Base-by-base conservation (phyloP, 1,140 invertebrate species). In the Cyphomyrmex costatus region DNA sequence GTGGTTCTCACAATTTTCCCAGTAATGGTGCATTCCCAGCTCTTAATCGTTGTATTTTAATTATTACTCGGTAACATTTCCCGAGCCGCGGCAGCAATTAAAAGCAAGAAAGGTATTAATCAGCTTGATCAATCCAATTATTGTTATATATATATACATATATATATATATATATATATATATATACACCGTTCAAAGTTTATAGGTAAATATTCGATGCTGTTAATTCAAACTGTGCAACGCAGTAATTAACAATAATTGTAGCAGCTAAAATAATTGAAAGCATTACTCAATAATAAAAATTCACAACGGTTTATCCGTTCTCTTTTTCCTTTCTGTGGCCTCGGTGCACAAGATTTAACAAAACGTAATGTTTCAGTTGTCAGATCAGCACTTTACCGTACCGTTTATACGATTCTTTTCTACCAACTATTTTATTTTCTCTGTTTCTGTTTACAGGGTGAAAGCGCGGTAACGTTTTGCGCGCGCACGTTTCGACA, bases 11-110 rank as follows among this genome's bases (percentile, higher is more conserved):
- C 80, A 73, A 27, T 61, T 65, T 74, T 56, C 30, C 30, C 88
- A 53, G 73, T 86, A 84, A 90, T 82, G 79, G 76, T 58, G 87
- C 53, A 82, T 89, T 65, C 77, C 46, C 68, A 36, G 53, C 14
- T 66, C 36, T 89, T 80, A 71, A 89, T 82, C 88, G 87, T 70
- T 71, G 83, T 77, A 82, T 89, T 86, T 89, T 89, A 89, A 89
- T 89, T 58, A 73, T 74, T 63, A 24, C 14, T 58, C 21, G 27
- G 61, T 51, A 58, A 14, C 14, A 83, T 73, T 74, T 73, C 3
- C 6, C 42, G 12, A n/a, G 24, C 27, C 19, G 21, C 19, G 24
- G 46, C 24, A 74, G 46, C 70, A 89, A 89, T 89, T 89, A 89
- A 89, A 82, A 61, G 46, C 53, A 49, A 83, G 79, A 7, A 58